Evolutionary conservation across 1,140 invertebrate genomes (phyloP).

Genomic region (Gryllus bimaculatus): DNA sequence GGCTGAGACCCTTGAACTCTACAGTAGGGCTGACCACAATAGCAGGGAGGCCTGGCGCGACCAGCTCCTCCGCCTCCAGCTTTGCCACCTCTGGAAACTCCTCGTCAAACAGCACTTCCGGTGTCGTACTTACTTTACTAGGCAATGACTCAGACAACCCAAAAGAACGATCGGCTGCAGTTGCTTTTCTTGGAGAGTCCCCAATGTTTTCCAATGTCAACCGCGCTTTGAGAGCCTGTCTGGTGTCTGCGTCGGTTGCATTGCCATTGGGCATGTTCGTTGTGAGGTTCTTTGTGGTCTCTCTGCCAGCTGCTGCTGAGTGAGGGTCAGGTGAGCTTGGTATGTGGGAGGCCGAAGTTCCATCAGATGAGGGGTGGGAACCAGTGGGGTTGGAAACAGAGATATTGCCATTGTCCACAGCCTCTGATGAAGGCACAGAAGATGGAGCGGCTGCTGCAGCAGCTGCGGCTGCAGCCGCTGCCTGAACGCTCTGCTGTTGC

Average conservation of each 20-base stretch:
- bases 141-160: background rate
- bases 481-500: slow-evolving; percentile 32
- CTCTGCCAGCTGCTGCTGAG: background rate
- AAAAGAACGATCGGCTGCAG: background rate
- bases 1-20: slow-evolving; percentile 23
- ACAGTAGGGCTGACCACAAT: slow-evolving; percentile 24
- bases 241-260: background rate
- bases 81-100: background rate
- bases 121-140: background rate
- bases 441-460: background rate
- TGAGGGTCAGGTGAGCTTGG: background rate
- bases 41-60: background rate
- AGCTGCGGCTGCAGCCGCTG: background rate
- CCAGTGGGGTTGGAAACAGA: background rate
- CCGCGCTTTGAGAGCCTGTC: background rate
- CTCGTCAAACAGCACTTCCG: background rate
- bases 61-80: background rate
- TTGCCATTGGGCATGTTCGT: background rate
- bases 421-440: background rate
- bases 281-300: too few species aligned
- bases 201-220: background rate
- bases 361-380: background rate
- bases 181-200: background rate
- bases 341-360: background rate
- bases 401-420: background rate